These are phyloP conservation scores for Zophobas morio DNA, from an alignment of 1,140 invertebrate genomes.

Conservation along the genomic window DNA sequence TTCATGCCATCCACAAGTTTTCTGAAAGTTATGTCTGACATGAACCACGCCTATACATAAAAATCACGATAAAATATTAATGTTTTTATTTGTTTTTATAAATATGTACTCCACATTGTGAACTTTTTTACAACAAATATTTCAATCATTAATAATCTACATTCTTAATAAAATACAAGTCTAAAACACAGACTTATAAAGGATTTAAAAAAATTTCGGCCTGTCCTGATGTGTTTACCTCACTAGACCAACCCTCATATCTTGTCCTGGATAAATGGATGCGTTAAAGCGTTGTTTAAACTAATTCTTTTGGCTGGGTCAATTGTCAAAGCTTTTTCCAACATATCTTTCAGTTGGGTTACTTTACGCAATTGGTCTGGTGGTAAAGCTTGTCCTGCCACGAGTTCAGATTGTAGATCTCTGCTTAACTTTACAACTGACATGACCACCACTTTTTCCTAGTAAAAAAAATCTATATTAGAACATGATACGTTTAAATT, in stretches of 20 bases:
- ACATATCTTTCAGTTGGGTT: slow-evolving; percentile 91
- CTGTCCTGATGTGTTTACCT: slow-evolving; percentile 59
- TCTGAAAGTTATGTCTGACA: slow-evolving; percentile 29
- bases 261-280: slow-evolving; percentile 97
- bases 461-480: slow-evolving; percentile 62
- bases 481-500: neutral
- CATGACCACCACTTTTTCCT: slow-evolving; percentile 98
- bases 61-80: slow-evolving; percentile 28
- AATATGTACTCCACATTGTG: slow-evolving; percentile 25
- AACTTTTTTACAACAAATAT: slow-evolving; percentile 20
- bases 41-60: slow-evolving; percentile 10
- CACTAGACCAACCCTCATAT: slow-evolving; percentile 70
- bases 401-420: slow-evolving; percentile 89
- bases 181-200: slow-evolving; percentile 26
- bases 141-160: slow-evolving; percentile 26
- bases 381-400: slow-evolving; percentile 90
- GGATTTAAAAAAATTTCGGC: slow-evolving; percentile 17
- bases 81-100: slow-evolving; percentile 32
- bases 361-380: slow-evolving; percentile 92
- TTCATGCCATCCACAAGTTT: slow-evolving; percentile 20
- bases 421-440: slow-evolving; percentile 90
- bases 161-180: slow-evolving; percentile 33
- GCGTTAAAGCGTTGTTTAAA: slow-evolving; percentile 93
- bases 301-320: slow-evolving; percentile 95
- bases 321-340: slow-evolving; percentile 94